phyloP scores from a whole-genome alignment of 2,797 vertebrate genomes.

The Pteronotus mesoamericanus region DNA sequence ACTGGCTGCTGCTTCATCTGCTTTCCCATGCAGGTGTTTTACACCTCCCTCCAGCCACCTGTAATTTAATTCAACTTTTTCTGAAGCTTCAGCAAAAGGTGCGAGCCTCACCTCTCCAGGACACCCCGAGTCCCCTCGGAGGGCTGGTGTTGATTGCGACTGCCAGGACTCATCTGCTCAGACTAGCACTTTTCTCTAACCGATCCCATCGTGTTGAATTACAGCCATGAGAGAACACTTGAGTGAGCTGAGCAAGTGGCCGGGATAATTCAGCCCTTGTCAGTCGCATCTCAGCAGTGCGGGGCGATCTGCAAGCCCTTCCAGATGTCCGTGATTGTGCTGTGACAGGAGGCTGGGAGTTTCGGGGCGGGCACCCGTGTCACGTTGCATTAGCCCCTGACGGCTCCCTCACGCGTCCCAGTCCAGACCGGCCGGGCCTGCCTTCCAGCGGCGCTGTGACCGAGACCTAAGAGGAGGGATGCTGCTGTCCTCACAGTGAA shows the following conservation, averaged over 20 bases:
- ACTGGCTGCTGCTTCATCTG: neutral
- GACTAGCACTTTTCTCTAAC: slow-evolving; percentile 44
- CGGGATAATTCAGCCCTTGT: slow-evolving; percentile 61
- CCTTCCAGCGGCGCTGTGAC: neutral
- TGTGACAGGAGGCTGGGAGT: slow-evolving; percentile 54
- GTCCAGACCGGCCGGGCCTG: neutral
- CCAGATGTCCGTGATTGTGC: slow-evolving; percentile 52
- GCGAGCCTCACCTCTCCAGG: neutral
- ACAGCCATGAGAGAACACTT: slow-evolving; percentile 41
- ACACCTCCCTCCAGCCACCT: neutral
- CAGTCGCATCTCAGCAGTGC: slow-evolving; percentile 5
- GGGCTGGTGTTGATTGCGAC: neutral
- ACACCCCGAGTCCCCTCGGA: neutral
- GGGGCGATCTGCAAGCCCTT: neutral
- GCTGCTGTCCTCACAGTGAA: neutral
- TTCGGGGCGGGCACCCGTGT: neutral
- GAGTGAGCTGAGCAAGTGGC: slow-evolving; percentile 34
- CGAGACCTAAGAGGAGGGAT: neutral
- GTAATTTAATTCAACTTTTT: slow-evolving; percentile 36
- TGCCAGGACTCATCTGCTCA: slow-evolving; percentile 19
- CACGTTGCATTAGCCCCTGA: neutral
- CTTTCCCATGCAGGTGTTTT: neutral
- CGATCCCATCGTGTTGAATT: slow-evolving; percentile 51
- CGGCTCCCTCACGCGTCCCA: neutral
- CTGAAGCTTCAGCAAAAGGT: slow-evolving; percentile 37